phyloP scores from a whole-genome alignment of 2,113 vertebrate genomes.

The Mionectes macconnelli region DNA sequence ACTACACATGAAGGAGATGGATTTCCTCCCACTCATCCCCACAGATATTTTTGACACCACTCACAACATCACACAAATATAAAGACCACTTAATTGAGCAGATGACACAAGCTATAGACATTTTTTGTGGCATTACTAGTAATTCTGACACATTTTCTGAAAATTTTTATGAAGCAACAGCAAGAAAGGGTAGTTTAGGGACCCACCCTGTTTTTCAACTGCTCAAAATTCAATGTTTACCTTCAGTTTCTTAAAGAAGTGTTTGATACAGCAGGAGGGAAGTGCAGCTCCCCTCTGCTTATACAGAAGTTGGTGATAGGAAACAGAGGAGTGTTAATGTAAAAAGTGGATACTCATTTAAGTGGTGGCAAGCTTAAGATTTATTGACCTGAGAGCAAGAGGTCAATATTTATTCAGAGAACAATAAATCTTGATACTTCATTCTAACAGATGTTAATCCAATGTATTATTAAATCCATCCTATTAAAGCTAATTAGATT shows the following conservation, averaged over 20 bases:
- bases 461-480: constrained; percentile 45
- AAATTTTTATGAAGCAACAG: not conserved
- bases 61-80: not conserved
- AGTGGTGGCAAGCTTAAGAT: constrained; percentile 29
- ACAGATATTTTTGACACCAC: not conserved
- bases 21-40: not conserved
- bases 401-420: constrained; percentile 59
- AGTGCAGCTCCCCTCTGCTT: not conserved
- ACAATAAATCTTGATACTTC: constrained; percentile 34
- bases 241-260: not conserved
- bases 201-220: not conserved
- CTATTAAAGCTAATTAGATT: constrained; percentile 46
- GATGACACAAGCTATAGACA: not conserved
- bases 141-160: not conserved
- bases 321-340: not conserved
- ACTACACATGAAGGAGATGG: not conserved
- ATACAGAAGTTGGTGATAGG: not conserved
- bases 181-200: not conserved
- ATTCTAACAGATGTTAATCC: constrained; percentile 34
- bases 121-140: not conserved
- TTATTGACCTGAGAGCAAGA: constrained; percentile 31
- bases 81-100: not conserved
- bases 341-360: constrained; percentile 20
- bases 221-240: not conserved
- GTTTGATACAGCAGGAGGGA: not conserved